A percentile compares a stretch with the other conserved stretches of the same genome.
These are phyloP conservation scores for Drosophila auraria DNA, from an alignment of 1,140 invertebrate species.

Conservation along the genomic window DNA sequence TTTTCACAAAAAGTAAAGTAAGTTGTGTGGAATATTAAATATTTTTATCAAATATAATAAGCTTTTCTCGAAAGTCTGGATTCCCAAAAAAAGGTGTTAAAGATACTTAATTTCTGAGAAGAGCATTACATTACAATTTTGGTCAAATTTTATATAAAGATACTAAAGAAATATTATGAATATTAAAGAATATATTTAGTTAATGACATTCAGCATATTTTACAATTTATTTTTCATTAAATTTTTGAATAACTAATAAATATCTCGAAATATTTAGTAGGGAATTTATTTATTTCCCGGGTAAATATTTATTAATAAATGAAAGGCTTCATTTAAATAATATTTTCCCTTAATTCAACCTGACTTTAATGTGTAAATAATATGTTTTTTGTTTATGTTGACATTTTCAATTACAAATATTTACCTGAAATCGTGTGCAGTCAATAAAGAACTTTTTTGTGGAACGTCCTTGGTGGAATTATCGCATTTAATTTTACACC, in stretches of 20 bases:
- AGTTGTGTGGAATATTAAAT: not conserved
- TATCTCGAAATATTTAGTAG: no score
- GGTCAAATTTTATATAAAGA: no score
- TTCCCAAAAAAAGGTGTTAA: no score
- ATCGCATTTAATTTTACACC: slow-evolving; percentile 10
- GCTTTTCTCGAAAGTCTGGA: not conserved
- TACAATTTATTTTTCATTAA: no score
- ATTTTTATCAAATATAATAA: not conserved
- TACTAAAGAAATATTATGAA: no score
- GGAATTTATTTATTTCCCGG: no score
- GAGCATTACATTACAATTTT: not conserved
- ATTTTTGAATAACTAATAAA: no score
- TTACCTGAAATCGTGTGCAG: slow-evolving; percentile 6
- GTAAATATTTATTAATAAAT: not conserved
- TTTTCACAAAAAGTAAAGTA: not conserved
- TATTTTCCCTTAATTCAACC: not conserved
- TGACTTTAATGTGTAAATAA: not conserved
- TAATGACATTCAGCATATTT: no score
- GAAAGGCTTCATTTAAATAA: not conserved
- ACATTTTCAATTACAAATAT: slow-evolving; percentile 5
- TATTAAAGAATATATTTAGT: no score
- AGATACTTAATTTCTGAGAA: not conserved
- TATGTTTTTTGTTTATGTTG: not conserved
- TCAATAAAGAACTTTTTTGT: slow-evolving; percentile 10
- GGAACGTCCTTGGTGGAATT: not conserved